A percentile compares a stretch with the other conserved stretches of the same genome.
These are phyloP conservation scores for Periophthalmus modestus DNA, from an alignment of 2,113 vertebrate genomes.

Conservation along the genomic window DNA sequence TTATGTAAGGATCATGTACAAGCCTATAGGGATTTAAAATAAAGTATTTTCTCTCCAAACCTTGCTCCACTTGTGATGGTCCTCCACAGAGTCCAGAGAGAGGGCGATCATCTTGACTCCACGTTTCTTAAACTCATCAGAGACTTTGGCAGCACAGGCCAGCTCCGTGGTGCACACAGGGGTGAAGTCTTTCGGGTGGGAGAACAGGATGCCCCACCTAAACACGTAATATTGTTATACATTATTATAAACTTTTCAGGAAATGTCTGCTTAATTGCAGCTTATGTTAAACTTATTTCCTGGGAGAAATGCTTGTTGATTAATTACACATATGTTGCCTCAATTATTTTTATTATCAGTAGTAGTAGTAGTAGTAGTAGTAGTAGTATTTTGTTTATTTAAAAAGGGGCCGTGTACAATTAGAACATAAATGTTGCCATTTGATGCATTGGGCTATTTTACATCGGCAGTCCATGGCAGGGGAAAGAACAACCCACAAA, in stretches of 20 bases:
- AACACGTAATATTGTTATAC: constrained; percentile 10
- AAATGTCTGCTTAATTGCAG: too few species aligned
- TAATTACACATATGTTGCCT: too few species aligned
- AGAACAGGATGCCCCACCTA: constrained; percentile 97
- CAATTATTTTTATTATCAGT: too few species aligned
- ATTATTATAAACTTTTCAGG: not conserved
- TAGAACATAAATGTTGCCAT: too few species aligned
- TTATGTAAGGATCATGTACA: not conserved
- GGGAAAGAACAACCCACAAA: too few species aligned
- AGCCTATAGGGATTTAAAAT: not conserved
- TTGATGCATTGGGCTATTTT: too few species aligned
- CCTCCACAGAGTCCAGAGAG: constrained; percentile 90
- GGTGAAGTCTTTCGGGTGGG: constrained; percentile 93
- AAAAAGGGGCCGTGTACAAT: too few species aligned
- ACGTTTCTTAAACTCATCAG: constrained; percentile 85
- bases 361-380: too few species aligned
- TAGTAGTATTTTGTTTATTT: too few species aligned
- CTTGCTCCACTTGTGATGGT: constrained; percentile 92
- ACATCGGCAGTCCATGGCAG: too few species aligned
- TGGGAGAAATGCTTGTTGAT: not conserved
- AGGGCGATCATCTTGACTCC: constrained; percentile 94
- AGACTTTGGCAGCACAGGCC: constrained; percentile 83
- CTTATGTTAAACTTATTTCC: not conserved
- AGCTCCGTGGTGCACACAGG: constrained; percentile 97
- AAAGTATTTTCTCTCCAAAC: constrained; percentile 57